Conservation (phyloP, 1,140 invertebrate genomes). For the Tetragnatha versicolor region DNA sequence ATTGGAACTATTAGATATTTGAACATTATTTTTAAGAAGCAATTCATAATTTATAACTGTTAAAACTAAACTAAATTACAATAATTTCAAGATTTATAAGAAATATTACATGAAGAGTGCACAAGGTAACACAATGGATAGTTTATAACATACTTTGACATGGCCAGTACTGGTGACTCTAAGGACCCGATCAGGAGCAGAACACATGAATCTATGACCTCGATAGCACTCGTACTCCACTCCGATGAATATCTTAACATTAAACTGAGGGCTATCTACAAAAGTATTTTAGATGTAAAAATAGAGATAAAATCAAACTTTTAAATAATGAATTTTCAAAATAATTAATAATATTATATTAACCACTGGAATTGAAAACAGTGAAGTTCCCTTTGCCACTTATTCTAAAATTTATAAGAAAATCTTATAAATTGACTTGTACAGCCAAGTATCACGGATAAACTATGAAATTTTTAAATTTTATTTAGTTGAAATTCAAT, state of each 20-base stretch:
- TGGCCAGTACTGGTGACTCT: slow-evolving; percentile 74
- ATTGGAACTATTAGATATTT: too few species aligned
- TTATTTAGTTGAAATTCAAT: too few species aligned
- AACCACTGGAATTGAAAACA: too few species aligned
- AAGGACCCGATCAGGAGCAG: slow-evolving; percentile 84
- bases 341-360: too few species aligned
- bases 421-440: too few species aligned
- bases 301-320: not conserved
- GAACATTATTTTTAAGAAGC: too few species aligned
- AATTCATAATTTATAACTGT: too few species aligned
- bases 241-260: slow-evolving; percentile 94
- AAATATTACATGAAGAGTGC: not conserved
- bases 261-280: slow-evolving; percentile 70
- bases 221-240: slow-evolving; percentile 96
- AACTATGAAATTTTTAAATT: too few species aligned
- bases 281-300: not conserved
- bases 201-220: slow-evolving; percentile 94
- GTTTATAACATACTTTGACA: slow-evolving; percentile 69
- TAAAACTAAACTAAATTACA: too few species aligned
- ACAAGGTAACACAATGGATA: not conserved
- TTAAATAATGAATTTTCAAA: not conserved
- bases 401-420: too few species aligned
- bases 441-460: too few species aligned
- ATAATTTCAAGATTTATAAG: not conserved
- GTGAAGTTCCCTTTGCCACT: too few species aligned